Evolutionary conservation across 2,888 invertebrate genomes (phyloP).

Genomic region (Volucella inanis): DNA sequence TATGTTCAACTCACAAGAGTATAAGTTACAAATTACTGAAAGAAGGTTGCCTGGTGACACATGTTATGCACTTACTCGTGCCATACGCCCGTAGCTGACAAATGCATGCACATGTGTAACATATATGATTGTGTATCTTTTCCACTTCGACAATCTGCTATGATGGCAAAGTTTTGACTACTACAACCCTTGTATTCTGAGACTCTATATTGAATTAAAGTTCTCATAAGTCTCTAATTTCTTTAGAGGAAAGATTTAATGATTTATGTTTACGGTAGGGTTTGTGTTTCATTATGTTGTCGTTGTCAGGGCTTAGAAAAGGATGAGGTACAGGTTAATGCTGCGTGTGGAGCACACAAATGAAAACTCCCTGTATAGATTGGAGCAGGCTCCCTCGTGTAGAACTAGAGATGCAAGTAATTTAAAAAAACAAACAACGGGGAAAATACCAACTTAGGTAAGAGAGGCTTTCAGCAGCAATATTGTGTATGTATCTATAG

Average conservation of each 20-base stretch:
- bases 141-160: background rate
- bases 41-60: conserved; percentile 37
- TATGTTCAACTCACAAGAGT: conserved; percentile 29
- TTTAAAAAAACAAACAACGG: background rate
- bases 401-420: too few relatives aligned
- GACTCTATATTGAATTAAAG: conserved; percentile 56
- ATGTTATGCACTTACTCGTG: conserved; percentile 24
- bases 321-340: too few relatives aligned
- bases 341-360: too few relatives aligned
- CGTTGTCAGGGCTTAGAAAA: too few relatives aligned
- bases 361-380: too few relatives aligned
- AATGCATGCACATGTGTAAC: background rate
- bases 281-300: too few relatives aligned
- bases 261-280: conserved; percentile 27
- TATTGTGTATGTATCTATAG: too few relatives aligned
- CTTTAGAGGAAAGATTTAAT: conserved; percentile 50
- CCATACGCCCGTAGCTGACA: background rate
- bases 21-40: conserved; percentile 40
- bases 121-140: background rate
- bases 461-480: too few relatives aligned
- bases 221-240: conserved; percentile 42
- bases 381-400: too few relatives aligned
- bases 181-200: background rate
- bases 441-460: too few relatives aligned
- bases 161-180: conserved; percentile 8